These are phyloP conservation scores for Sisyra nigra DNA, from an alignment of 2,888 invertebrate genomes.

Conservation along the genomic window DNA sequence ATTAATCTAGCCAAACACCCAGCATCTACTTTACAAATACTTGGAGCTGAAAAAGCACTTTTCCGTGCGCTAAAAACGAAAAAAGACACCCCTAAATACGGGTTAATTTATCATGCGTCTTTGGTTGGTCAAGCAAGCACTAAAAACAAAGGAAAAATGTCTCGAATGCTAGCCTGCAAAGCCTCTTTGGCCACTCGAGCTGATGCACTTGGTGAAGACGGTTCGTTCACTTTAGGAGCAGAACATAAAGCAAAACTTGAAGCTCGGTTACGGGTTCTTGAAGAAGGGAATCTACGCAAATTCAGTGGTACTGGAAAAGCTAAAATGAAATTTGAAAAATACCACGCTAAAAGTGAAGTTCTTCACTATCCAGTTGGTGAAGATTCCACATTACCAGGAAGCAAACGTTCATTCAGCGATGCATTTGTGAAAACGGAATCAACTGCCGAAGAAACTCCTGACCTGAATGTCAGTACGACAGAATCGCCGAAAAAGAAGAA, in stretches of 20 bases:
- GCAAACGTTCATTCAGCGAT: conserved; percentile 42
- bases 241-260: conserved; percentile 85
- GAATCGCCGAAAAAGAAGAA: conserved; percentile 19
- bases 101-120: conserved; percentile 92
- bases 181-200: conserved; percentile 82
- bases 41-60: conserved; percentile 95
- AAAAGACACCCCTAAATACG: conserved; percentile 97
- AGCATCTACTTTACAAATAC: conserved; percentile 93
- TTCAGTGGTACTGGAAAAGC: conserved; percentile 83
- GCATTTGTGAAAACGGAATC: conserved; percentile 21
- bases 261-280: conserved; percentile 56
- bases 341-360: conserved; percentile 74
- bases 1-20: conserved; percentile 96
- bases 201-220: conserved; percentile 92
- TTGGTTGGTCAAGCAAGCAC: conserved; percentile 79
- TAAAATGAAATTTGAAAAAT: conserved; percentile 84
- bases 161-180: conserved; percentile 94
- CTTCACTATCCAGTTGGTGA: conserved; percentile 61
- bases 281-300: conserved; percentile 67
- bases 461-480: conserved; percentile 12
- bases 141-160: conserved; percentile 87
- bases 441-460: conserved; percentile 14
- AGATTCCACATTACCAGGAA: conserved; percentile 60
- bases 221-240: conserved; percentile 65
- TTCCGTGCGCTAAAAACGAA: conserved; percentile 95